Evolutionary conservation across 2,797 vertebrate species (phyloP).

Genomic region (Gastrophryne carolinensis): DNA sequence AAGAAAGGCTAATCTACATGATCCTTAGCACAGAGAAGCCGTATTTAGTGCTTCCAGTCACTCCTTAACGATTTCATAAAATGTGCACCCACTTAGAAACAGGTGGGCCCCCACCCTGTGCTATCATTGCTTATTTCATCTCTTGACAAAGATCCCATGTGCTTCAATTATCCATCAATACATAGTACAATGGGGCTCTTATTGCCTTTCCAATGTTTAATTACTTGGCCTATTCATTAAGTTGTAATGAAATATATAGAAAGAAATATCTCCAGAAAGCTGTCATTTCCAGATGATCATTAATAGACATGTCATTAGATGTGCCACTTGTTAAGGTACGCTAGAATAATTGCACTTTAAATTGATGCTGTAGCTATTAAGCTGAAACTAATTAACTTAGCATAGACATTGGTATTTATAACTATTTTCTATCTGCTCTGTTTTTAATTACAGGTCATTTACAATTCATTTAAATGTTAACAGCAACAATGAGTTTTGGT

Average conservation of each 20-base stretch:
- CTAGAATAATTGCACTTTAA: conserved; percentile 10
- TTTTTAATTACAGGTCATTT: conserved; percentile 49
- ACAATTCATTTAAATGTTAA: conserved; percentile 47
- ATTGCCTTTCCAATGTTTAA: no score
- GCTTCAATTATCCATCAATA: no score
- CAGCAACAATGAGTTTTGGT: conserved; percentile 14
- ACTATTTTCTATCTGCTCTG: conserved; percentile 31
- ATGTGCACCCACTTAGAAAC: no score
- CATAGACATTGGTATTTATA: conserved; percentile 19
- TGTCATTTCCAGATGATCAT: background rate
- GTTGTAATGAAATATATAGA: background rate
- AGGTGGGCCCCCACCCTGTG: no score
- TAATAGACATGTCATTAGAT: conserved; percentile 9
- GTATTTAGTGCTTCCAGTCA: no score
- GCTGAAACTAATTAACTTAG: conserved; percentile 29
- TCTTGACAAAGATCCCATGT: no score
- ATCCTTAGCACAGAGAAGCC: no score
- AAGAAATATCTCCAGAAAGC: background rate
- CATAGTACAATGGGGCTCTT: no score
- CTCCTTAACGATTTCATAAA: no score
- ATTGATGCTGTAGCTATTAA: conserved; percentile 25
- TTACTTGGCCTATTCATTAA: background rate
- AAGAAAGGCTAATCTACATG: no score
- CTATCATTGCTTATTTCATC: no score
- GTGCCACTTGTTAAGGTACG: conserved; percentile 27